Evolutionary conservation across 92 coral and sea anemone species (phyloP).

Genomic region (Heteractis magnifica): DNA sequence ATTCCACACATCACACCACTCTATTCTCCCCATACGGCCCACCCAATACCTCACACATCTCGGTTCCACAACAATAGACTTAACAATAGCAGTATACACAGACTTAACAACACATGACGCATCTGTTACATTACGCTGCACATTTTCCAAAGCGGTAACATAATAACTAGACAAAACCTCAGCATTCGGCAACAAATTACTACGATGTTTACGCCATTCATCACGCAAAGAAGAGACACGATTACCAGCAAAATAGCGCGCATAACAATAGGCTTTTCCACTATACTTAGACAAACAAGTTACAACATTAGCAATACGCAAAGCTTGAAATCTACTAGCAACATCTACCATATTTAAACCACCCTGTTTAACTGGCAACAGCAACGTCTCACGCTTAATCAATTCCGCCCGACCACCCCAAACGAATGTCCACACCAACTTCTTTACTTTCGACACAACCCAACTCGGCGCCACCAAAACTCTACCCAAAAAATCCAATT

Average conservation of each 20-base stretch:
- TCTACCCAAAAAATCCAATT: too few species aligned
- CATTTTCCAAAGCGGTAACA: neutral
- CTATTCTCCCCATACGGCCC: neutral
- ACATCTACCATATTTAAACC: too few species aligned
- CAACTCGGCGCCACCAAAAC: too few species aligned
- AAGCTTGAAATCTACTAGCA: neutral
- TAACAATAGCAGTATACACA: neutral
- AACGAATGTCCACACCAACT: too few species aligned
- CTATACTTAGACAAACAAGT: neutral
- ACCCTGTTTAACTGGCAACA: too few species aligned
- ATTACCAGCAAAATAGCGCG: constrained; percentile 15
- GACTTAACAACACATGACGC: neutral
- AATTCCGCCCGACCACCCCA: too few species aligned
- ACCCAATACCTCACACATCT: neutral
- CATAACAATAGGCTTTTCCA: constrained; percentile 3
- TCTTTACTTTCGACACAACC: too few species aligned
- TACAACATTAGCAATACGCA: constrained; percentile 25
- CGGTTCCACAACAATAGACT: neutral
- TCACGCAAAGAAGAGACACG: neutral
- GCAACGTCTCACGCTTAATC: too few species aligned
- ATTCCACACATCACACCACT: constrained; percentile 10
- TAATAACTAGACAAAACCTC: neutral
- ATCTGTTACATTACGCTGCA: neutral
- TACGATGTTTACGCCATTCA: neutral
- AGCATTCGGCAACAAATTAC: too few species aligned